These are phyloP conservation scores for Isaurus tuberculatus DNA, from an alignment of 92 coral and sea anemone genomes.

Conservation along the genomic window DNA sequence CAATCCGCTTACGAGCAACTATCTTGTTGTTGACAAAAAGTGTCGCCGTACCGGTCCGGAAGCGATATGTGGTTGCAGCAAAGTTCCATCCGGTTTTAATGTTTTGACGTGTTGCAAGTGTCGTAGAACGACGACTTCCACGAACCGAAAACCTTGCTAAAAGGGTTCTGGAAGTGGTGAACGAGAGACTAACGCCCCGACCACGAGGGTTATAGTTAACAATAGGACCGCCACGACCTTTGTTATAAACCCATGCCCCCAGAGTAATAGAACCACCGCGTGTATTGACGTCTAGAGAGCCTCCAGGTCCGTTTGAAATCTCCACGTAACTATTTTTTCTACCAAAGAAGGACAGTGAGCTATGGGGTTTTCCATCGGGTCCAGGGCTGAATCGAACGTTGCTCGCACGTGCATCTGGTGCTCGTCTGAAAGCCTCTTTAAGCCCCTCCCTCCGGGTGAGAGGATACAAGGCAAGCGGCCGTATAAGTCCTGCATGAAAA, in stretches of 20 bases:
- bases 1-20: conserved; percentile 55
- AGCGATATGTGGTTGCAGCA: conserved; percentile 70
- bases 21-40: conserved; percentile 61
- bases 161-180: conserved; percentile 49
- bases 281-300: conserved; percentile 61
- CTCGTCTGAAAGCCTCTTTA: conserved; percentile 58
- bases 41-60: conserved; percentile 66
- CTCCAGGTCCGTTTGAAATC: conserved; percentile 71
- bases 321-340: conserved; percentile 74
- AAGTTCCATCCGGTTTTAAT: conserved; percentile 57
- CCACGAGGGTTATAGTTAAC: conserved; percentile 67
- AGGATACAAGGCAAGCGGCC: conserved; percentile 79
- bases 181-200: conserved; percentile 75
- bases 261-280: conserved; percentile 64
- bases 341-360: conserved; percentile 76
- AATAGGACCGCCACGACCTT: conserved; percentile 70
- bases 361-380: conserved; percentile 71
- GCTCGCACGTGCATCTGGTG: conserved; percentile 72
- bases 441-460: conserved; percentile 62
- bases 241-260: conserved; percentile 63
- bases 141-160: conserved; percentile 65
- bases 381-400: conserved; percentile 70
- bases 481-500: conserved; percentile 35
- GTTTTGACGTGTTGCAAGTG: conserved; percentile 54
- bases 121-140: conserved; percentile 55